phyloP scores from a whole-genome alignment of 2,888 invertebrate species.

The Gymnoscelis rufifasciata region DNA sequence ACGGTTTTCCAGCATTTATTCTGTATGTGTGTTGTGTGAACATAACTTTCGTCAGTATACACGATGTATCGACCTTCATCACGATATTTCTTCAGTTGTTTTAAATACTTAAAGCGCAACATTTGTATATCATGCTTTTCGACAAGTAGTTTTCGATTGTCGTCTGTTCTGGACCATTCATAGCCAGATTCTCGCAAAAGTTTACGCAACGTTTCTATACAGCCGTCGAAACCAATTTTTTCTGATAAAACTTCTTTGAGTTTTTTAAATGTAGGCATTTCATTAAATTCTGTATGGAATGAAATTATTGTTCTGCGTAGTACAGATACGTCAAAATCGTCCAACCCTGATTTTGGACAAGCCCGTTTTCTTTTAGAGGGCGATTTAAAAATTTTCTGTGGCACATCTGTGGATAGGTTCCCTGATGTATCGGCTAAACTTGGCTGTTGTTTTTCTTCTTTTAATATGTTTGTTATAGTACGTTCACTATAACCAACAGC shows the following conservation, averaged over 20 bases:
- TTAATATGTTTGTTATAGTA: too few relatives aligned
- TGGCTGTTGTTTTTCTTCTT: too few relatives aligned
- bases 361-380: too few relatives aligned
- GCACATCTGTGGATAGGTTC: too few relatives aligned
- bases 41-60: constrained; percentile 22
- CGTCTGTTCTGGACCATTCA: constrained; percentile 27
- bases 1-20: neutral
- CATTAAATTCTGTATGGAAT: too few relatives aligned
- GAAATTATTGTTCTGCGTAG: too few relatives aligned
- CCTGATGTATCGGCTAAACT: too few relatives aligned
- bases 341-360: too few relatives aligned
- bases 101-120: constrained; percentile 21
- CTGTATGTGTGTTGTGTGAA: neutral
- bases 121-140: constrained; percentile 23
- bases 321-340: too few relatives aligned
- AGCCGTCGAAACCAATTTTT: constrained; percentile 1
- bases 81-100: constrained; percentile 20
- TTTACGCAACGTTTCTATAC: neutral
- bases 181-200: constrained; percentile 18
- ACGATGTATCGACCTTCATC: constrained; percentile 17
- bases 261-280: neutral
- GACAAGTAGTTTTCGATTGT: constrained; percentile 26
- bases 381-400: too few relatives aligned
- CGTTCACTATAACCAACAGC: too few relatives aligned
- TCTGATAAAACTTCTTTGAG: too few relatives aligned